These are phyloP conservation scores for Trichogramma evanescens DNA, from an alignment of 2,888 invertebrate species.

Conservation along the genomic window DNA sequence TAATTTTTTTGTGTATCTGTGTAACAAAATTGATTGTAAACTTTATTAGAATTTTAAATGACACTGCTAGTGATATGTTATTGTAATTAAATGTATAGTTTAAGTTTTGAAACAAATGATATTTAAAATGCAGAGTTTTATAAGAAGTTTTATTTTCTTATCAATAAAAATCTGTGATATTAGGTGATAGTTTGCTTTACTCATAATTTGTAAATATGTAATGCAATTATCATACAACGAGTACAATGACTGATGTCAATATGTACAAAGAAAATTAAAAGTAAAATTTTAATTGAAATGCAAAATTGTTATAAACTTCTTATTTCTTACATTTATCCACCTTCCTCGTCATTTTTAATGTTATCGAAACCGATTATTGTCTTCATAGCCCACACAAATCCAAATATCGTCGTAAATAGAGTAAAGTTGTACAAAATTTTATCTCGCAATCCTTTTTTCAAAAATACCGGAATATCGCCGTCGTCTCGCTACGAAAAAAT, in stretches of 20 bases:
- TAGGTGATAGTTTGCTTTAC: too few relatives aligned
- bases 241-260: too few relatives aligned
- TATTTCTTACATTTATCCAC: not conserved
- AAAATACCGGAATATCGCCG: constrained; percentile 52
- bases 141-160: constrained; percentile 10
- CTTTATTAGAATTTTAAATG: too few relatives aligned
- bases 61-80: too few relatives aligned
- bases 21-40: too few relatives aligned
- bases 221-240: not conserved
- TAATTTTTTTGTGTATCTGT: too few relatives aligned
- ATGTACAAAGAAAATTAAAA: not conserved
- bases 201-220: constrained; percentile 9
- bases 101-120: too few relatives aligned
- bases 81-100: too few relatives aligned
- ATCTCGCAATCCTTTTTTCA: constrained; percentile 56
- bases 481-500: constrained; percentile 52
- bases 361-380: not conserved
- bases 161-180: constrained; percentile 25
- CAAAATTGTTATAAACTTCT: not conserved
- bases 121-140: not conserved
- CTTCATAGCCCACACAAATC: not conserved
- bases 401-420: not conserved
- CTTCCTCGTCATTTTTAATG: too few relatives aligned
- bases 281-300: not conserved
- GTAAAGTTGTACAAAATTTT: constrained; percentile 43